Base-by-base conservation (phyloP, 2,113 vertebrate species). In the Pterocles burchelli region DNA sequence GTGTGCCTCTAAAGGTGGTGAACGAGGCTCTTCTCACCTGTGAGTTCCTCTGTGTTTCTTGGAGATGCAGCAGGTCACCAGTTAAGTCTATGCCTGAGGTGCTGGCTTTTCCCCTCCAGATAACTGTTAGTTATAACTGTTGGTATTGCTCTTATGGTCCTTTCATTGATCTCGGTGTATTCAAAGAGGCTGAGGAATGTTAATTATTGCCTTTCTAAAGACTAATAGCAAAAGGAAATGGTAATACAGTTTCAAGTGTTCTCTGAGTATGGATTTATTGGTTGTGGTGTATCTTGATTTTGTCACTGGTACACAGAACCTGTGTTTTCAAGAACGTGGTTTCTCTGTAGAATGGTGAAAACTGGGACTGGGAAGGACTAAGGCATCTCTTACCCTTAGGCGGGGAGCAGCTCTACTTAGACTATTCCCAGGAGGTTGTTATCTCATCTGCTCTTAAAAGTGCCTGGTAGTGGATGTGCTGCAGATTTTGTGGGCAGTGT, bases 341-440 rank as follows among this genome's bases (percentile, higher is more conserved):
- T 85, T 52, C n/a, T 85, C 24, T 91, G 34, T 21, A 48, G 52
- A n/a, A 18, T 20, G 26, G 41, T 49, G 54, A 63, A 82, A 96
- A 77, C 1, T 70, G 51, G 67, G 59, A 17, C 91, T 94, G 71
- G 54, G 11, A 84, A 84, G 65, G 68, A 77, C 36, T 54, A 2
- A 66, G 63, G 36, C 72, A 36, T 54, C 51, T 19, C 61, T 48
- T 33, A 4, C 55, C 91, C 48, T 73, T 6, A 49, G 84, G 96
- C 80, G 84, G 63, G 48, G 63, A 96, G 87, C 76, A 94, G 87
- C n/a, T 90, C 79, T 63, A 43, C 75, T 90, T 43, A 79, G 41
- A 17, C 41, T 57, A 7, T 29, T 94, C 89, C 72, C 76, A 77
- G 59, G 3, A 88, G 85, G 36, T 29, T 33, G 33, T 81, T 85